phyloP scores from a whole-genome alignment of 2,888 invertebrate species.

The Rugalucina vietnamica region DNA sequence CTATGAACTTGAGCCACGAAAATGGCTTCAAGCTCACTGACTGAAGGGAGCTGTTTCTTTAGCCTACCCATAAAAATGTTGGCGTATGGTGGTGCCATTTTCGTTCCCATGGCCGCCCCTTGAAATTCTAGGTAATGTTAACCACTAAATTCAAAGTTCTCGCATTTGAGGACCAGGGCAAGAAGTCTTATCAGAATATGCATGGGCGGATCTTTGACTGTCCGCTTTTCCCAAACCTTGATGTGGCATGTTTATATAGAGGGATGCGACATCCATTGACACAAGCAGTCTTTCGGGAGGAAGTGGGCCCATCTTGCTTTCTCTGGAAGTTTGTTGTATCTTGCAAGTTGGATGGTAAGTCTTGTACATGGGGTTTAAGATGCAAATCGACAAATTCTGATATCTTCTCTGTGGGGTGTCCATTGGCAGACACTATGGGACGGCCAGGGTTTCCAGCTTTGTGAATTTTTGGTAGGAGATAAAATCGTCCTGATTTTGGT shows the following conservation, averaged over 20 bases:
- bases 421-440: slow-evolving; percentile 44
- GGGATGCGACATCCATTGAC: too few species aligned
- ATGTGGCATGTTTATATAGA: slow-evolving; percentile 42
- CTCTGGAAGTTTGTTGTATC: slow-evolving; percentile 15
- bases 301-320: neutral
- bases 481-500: slow-evolving; percentile 30
- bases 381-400: slow-evolving; percentile 35
- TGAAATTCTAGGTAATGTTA: slow-evolving; percentile 27
- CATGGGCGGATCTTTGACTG: slow-evolving; percentile 5
- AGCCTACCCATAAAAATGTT: slow-evolving; percentile 49
- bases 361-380: slow-evolving; percentile 18
- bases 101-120: slow-evolving; percentile 48
- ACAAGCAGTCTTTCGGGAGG: slow-evolving; percentile 26
- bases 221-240: slow-evolving; percentile 5
- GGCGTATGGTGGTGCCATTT: slow-evolving; percentile 44
- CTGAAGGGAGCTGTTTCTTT: slow-evolving; percentile 23
- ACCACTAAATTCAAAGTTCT: slow-evolving; percentile 41
- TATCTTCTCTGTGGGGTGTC: slow-evolving; percentile 32
- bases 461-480: slow-evolving; percentile 36
- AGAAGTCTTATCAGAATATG: slow-evolving; percentile 23
- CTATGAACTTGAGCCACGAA: slow-evolving; percentile 44
- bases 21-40: too few species aligned
- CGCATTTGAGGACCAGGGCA: slow-evolving; percentile 15
- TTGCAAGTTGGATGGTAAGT: slow-evolving; percentile 10
- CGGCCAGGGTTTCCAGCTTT: slow-evolving; percentile 30